phyloP scores from a whole-genome alignment of 2,888 invertebrate genomes.

The Desoria tigrina region DNA sequence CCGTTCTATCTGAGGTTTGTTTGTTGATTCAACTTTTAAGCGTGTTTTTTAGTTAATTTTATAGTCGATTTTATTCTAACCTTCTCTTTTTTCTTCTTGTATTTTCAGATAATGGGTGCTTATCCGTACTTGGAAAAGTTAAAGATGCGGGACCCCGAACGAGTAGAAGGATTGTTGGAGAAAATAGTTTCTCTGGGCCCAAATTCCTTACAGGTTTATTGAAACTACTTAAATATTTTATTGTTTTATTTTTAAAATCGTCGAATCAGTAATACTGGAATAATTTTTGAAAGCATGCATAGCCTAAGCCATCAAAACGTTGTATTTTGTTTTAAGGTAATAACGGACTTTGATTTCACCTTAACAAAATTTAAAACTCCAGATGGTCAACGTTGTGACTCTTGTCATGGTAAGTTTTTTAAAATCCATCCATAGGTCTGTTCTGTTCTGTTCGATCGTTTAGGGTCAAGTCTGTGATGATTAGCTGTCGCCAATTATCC shows the following conservation, averaged over 20 bases:
- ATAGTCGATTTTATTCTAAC: too few species aligned
- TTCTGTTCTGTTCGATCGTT: too few species aligned
- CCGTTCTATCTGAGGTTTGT: too few species aligned
- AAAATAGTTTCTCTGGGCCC: conserved; percentile 19
- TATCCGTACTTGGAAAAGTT: conserved; percentile 24
- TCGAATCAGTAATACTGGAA: too few species aligned
- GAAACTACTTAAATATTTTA: background rate
- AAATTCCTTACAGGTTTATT: conserved; percentile 59
- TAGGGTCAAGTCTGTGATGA: too few species aligned
- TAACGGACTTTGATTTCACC: conserved; percentile 88
- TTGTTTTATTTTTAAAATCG: too few species aligned
- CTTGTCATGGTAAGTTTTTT: conserved; percentile 71
- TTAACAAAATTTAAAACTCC: conserved; percentile 73
- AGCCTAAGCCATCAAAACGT: too few species aligned
- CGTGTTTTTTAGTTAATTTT: too few species aligned
- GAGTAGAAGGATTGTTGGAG: conserved; percentile 38
- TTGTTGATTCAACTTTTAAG: too few species aligned
- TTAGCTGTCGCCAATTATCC: too few species aligned
- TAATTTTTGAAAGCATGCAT: too few species aligned
- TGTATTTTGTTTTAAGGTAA: conserved; percentile 57
- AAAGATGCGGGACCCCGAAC: conserved; percentile 40
- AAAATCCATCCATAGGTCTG: background rate
- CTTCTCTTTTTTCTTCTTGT: too few species aligned
- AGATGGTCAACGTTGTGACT: conserved; percentile 69
- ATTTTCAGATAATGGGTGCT: conserved; percentile 3